These are phyloP conservation scores for Nomada ferruginata DNA, from an alignment of 2,888 invertebrate genomes.

Conservation along the genomic window DNA sequence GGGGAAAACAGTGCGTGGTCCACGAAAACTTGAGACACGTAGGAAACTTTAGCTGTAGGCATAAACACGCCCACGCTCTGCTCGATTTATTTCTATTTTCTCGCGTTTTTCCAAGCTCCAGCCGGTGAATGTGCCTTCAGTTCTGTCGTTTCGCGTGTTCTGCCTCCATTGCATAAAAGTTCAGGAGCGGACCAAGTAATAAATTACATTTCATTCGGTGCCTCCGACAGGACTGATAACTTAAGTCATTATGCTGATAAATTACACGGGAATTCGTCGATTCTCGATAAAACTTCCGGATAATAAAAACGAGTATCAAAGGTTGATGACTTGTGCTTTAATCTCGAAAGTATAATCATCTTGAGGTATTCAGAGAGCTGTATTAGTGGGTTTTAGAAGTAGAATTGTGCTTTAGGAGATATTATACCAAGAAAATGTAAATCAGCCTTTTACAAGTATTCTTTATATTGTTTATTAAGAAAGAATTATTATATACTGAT, in stretches of 20 bases:
- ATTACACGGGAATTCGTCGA: conserved; percentile 10
- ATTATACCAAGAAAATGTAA: too few relatives aligned
- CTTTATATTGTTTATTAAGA: too few relatives aligned
- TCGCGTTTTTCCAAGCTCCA: neutral
- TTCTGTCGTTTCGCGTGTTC: conserved; percentile 16
- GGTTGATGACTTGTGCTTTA: neutral
- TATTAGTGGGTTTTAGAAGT: too few relatives aligned
- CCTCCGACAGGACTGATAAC: neutral
- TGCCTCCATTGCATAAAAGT: conserved; percentile 22
- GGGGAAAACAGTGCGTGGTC: neutral
- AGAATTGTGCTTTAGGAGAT: too few relatives aligned
- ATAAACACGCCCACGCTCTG: conserved; percentile 9
- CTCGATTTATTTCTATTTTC: neutral
- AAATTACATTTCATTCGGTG: neutral
- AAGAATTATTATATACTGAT: too few relatives aligned
- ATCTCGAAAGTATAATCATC: neutral
- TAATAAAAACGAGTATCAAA: neutral
- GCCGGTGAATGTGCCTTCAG: conserved; percentile 19
- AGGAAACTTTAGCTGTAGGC: neutral
- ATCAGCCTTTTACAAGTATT: too few relatives aligned
- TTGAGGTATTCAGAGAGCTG: neutral
- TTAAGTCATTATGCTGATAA: conserved; percentile 25
- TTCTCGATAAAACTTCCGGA: neutral
- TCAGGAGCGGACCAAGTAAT: neutral
- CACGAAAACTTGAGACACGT: conserved; percentile 6